Base-by-base conservation (phyloP, 2,113 vertebrate species). In the Damaliscus lunatus region DNA sequence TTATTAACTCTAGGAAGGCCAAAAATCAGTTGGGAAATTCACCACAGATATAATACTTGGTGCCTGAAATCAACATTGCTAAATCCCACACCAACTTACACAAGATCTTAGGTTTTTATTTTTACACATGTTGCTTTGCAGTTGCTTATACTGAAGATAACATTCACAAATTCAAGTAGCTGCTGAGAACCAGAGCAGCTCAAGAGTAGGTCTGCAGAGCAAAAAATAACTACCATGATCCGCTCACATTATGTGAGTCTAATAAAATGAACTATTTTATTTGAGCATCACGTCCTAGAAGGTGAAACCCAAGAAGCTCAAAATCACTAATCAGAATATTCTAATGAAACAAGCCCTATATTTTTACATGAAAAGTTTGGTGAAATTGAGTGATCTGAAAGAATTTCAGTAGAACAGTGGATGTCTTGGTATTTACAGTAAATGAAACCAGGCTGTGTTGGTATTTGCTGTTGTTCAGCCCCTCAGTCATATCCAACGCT, bases 61-160 rank as follows among this genome's bases (percentile, higher is more conserved):
- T 99, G 99, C 29, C 99, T 99, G 93, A 99, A 99, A 97, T 99
- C 98, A 95, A 99, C 99, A 60, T 99, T 97, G 17, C 98, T 99
- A 96, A 98, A 99, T 80, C 99, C 99, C 6, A 99, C 98, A 89
- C 98, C 99, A 85, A 99, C 98, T 50, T 17, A 8, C 7, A 27
- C 10, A 11, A 52, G 33, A 84, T 31, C 2, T 46, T 10, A 2
- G 4, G 0, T 57, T 27, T 80, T 81, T n/a, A 90, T 81, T 36
- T 78, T 77, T 82, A 13, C 31, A 19, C 3, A 8, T 2, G 0
- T 9, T 52, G 15, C 71, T 33, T 12, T 7, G 16, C 36, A 1
- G 5, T 12, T n/a, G n/a, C n/a, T n/a, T n/a, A 29, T 1, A 11
- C 33, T 21, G 17, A 29, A 43, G 89, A 6, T 8, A 16, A 53